phyloP scores from a whole-genome alignment of 1,140 invertebrate genomes.

The Saccostrea echinata region DNA sequence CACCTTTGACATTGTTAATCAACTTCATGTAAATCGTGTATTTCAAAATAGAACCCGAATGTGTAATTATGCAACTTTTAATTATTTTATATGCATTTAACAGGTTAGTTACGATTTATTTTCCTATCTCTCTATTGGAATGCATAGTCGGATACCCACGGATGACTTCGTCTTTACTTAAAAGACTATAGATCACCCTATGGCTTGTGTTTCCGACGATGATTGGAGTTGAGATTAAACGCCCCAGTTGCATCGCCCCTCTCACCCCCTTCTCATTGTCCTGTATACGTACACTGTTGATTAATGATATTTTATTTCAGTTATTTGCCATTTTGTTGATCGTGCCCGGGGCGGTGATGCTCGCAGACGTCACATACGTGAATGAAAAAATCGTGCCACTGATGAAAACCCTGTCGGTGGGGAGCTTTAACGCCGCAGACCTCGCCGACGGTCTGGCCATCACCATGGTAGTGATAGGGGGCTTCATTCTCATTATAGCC shows the following conservation, averaged over 20 bases:
- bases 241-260: too few species aligned
- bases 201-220: too few species aligned
- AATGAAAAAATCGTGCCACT: constrained; percentile 3
- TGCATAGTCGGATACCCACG: too few species aligned
- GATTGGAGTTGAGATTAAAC: background rate
- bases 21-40: background rate
- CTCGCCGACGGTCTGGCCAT: constrained; percentile 31
- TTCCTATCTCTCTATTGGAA: too few species aligned
- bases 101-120: too few species aligned
- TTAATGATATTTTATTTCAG: background rate
- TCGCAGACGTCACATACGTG: constrained; percentile 9
- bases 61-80: background rate
- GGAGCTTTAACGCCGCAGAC: constrained; percentile 26
- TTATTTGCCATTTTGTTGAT: constrained; percentile 30
- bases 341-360: constrained; percentile 15
- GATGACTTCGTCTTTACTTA: too few species aligned
- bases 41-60: background rate
- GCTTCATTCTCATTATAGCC: constrained; percentile 7
- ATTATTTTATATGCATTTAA: background rate
- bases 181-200: too few species aligned
- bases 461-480: background rate
- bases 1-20: too few species aligned
- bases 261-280: too few species aligned
- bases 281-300: too few species aligned
- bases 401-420: constrained; percentile 5